Evolutionary conservation across 2,113 vertebrate species (phyloP).

Genomic region (Pampusana beccarii): DNA sequence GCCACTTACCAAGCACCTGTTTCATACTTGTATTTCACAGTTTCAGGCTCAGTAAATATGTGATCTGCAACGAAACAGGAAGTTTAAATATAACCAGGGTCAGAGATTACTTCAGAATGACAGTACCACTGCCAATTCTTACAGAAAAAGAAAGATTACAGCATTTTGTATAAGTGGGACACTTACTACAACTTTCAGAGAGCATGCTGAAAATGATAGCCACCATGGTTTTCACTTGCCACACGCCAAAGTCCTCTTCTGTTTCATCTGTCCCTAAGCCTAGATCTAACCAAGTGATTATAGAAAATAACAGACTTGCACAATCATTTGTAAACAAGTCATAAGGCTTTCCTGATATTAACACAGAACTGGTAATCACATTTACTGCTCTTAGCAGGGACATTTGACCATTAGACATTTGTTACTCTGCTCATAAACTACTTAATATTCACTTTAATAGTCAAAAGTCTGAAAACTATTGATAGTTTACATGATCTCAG

Average conservation of each 20-base stretch:
- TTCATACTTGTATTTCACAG: slow-evolving; percentile 93
- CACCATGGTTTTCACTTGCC: slow-evolving; percentile 91
- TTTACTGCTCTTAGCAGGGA: background rate
- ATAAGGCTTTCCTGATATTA: background rate
- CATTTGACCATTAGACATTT: background rate
- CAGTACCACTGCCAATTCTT: background rate
- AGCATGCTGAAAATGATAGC: slow-evolving; percentile 84
- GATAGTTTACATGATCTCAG: background rate
- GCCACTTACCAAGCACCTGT: slow-evolving; percentile 91
- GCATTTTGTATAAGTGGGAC: background rate
- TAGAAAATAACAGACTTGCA: slow-evolving; percentile 44
- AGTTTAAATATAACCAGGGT: background rate
- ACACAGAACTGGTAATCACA: background rate
- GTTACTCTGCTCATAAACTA: background rate
- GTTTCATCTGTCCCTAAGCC: slow-evolving; percentile 82
- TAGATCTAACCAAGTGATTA: slow-evolving; percentile 75
- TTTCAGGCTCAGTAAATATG: slow-evolving; percentile 83
- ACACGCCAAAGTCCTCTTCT: slow-evolving; percentile 84
- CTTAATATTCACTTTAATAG: slow-evolving; percentile 4
- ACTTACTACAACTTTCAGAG: slow-evolving; percentile 87
- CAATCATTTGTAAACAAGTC: background rate
- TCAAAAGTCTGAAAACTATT: background rate
- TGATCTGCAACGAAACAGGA: slow-evolving; percentile 77
- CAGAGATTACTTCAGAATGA: background rate
- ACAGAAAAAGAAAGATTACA: background rate